A percentile compares a stretch with the other conserved stretches of the same genome.
Evolutionary conservation across 2,888 invertebrate genomes (phyloP).

Genomic region (Octonoba sinensis): DNA sequence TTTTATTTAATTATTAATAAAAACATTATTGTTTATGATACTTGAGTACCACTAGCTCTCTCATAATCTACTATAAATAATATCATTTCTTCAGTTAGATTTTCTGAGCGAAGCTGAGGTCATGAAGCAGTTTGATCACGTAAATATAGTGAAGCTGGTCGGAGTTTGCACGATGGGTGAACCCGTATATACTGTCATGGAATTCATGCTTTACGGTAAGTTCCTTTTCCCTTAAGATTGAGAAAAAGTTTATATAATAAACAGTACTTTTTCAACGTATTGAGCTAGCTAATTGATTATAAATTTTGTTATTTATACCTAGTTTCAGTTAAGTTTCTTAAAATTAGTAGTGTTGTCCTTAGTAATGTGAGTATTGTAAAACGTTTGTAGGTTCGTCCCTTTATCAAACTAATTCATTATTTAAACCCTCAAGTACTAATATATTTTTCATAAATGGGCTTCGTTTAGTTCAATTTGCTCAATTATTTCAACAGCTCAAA

Average conservation of each 20-base stretch:
- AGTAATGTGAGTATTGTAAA: too few species aligned
- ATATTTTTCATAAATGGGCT: too few species aligned
- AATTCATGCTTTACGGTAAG: slow-evolving; percentile 88
- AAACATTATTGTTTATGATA: too few species aligned
- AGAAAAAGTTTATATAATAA: background rate
- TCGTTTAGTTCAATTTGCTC: background rate
- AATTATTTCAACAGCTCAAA: background rate
- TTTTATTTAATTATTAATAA: too few species aligned
- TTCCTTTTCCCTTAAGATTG: background rate
- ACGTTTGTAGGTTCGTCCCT: too few species aligned
- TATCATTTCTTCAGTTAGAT: slow-evolving; percentile 75
- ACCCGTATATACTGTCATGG: slow-evolving; percentile 92
- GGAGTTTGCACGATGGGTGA: slow-evolving; percentile 89
- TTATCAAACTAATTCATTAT: too few species aligned
- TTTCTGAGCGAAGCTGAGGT: slow-evolving; percentile 93
- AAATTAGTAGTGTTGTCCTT: too few species aligned
- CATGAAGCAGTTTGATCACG: slow-evolving; percentile 93
- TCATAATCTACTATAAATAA: too few species aligned
- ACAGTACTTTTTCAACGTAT: background rate
- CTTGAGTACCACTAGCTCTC: too few species aligned
- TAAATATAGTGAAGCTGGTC: slow-evolving; percentile 86
- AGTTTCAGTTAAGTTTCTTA: too few species aligned
- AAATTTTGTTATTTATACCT: background rate
- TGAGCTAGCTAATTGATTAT: too few species aligned
- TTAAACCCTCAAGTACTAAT: too few species aligned